A percentile compares a stretch with the other conserved stretches of the same genome.
Evolutionary conservation across 1,140 invertebrate species (phyloP).

Genomic region (Drosophila orena): DNA sequence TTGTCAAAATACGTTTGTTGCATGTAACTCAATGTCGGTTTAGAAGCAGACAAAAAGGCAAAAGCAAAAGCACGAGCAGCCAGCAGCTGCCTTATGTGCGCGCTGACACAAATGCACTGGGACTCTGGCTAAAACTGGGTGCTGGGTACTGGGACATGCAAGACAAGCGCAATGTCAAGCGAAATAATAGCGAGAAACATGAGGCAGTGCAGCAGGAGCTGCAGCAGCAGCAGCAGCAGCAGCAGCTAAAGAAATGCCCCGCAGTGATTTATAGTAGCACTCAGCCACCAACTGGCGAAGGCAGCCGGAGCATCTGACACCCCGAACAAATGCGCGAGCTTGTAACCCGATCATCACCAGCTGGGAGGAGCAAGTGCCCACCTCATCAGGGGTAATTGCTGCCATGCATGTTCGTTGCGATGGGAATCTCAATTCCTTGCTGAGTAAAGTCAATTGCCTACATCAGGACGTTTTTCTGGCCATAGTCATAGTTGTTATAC

Average conservation of each 20-base stretch:
- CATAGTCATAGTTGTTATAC: neutral
- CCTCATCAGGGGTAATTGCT: slow-evolving; percentile 20
- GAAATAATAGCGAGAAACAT: slow-evolving; percentile 77
- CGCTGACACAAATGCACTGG: slow-evolving; percentile 76
- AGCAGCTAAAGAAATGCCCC: slow-evolving; percentile 65
- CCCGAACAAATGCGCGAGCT: slow-evolving; percentile 33
- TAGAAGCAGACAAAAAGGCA: slow-evolving; percentile 34
- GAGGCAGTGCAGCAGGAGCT: slow-evolving; percentile 23
- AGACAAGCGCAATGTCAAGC: slow-evolving; percentile 78
- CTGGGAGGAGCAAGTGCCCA: slow-evolving; percentile 10
- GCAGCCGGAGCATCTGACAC: slow-evolving; percentile 25
- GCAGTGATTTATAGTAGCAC: slow-evolving; percentile 76
- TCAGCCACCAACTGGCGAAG: slow-evolving; percentile 48
- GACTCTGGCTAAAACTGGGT: slow-evolving; percentile 37
- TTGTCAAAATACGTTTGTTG: slow-evolving; percentile 82
- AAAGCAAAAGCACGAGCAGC: slow-evolving; percentile 18
- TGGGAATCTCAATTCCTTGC: neutral
- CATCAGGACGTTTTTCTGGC: neutral
- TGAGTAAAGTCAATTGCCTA: neutral
- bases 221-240: neutral
- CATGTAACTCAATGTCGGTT: slow-evolving; percentile 79
- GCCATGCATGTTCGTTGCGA: neutral
- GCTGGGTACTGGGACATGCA: slow-evolving; percentile 56
- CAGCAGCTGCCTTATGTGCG: slow-evolving; percentile 73
- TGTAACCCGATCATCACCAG: slow-evolving; percentile 44